phyloP scores from a whole-genome alignment of 1,140 invertebrate species.

The Sinonovacula constricta region DNA sequence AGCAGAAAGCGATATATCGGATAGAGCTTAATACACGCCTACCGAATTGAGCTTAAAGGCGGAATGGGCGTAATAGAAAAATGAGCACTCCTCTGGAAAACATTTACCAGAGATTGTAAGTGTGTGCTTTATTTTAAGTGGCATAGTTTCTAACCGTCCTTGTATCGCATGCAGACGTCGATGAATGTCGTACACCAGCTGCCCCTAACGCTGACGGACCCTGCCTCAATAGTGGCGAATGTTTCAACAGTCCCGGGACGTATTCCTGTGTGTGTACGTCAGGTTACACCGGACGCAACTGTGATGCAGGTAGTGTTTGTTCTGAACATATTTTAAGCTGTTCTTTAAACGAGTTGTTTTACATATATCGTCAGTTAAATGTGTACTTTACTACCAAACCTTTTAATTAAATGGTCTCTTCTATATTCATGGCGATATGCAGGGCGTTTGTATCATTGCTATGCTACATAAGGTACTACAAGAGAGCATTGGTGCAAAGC shows the following conservation, averaged over 20 bases:
- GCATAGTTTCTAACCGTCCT: too few species aligned
- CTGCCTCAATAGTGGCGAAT: conserved; percentile 21
- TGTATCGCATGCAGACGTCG: conserved; percentile 55
- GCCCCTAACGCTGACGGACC: conserved; percentile 51
- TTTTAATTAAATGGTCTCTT: background rate
- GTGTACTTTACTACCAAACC: background rate
- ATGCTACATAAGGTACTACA: background rate
- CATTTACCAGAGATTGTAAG: too few species aligned
- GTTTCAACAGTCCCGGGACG: background rate
- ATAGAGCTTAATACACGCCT: too few species aligned
- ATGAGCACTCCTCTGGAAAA: too few species aligned
- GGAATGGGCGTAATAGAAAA: too few species aligned
- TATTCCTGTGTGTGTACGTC: background rate
- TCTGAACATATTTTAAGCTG: background rate
- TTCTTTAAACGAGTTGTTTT: too few species aligned
- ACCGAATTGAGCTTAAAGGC: too few species aligned
- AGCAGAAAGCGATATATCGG: too few species aligned
- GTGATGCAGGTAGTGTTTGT: conserved; percentile 19
- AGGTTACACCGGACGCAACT: conserved; percentile 9
- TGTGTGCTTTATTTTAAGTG: too few species aligned
- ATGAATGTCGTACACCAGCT: conserved; percentile 51
- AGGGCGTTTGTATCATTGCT: background rate
- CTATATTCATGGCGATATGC: background rate
- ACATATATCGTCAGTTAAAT: background rate
- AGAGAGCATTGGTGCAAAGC: too few species aligned